Percentiles rank a stretch among this genome's conserved stretches.
Evolutionary conservation across 2,888 invertebrate species (phyloP).

Genomic region (Idaea dimidiata): DNA sequence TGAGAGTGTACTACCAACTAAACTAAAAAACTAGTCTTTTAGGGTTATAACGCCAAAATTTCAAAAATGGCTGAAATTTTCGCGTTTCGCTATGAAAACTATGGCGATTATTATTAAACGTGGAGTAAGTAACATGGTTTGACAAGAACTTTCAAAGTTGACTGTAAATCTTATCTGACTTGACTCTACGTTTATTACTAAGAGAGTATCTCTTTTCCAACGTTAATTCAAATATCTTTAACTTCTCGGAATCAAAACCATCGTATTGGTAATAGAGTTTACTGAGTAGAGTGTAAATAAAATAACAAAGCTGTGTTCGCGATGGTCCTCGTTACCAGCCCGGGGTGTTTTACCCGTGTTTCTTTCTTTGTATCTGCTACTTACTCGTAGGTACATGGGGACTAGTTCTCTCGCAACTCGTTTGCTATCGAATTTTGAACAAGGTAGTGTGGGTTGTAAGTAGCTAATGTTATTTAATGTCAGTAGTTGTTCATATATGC

Average conservation of each 20-base stretch:
- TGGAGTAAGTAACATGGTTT: too few species aligned
- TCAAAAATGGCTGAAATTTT: too few species aligned
- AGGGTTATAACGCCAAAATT: too few species aligned
- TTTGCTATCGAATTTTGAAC: slow-evolving; percentile 45
- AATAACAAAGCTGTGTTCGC: slow-evolving; percentile 67
- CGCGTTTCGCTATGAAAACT: too few species aligned
- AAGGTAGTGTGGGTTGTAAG: slow-evolving; percentile 22
- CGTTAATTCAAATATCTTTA: background rate
- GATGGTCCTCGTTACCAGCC: slow-evolving; percentile 48
- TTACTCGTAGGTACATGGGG: slow-evolving; percentile 35
- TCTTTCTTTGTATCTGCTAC: slow-evolving; percentile 58
- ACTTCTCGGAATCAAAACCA: slow-evolving; percentile 68
- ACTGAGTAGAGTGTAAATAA: slow-evolving; percentile 73
- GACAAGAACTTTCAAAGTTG: too few species aligned
- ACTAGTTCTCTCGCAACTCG: slow-evolving; percentile 43
- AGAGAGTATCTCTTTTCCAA: background rate
- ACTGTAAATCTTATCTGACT: too few species aligned
- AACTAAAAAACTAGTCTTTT: too few species aligned
- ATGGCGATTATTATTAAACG: too few species aligned
- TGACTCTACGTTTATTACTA: too few species aligned
- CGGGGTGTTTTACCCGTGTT: slow-evolving; percentile 55
- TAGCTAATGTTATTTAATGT: slow-evolving; percentile 11
- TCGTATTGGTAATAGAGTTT: slow-evolving; percentile 72
- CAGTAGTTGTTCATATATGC: background rate
- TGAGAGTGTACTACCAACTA: too few species aligned